phyloP scores from a whole-genome alignment of 1,140 invertebrate genomes.

The Leptinotarsa texana region DNA sequence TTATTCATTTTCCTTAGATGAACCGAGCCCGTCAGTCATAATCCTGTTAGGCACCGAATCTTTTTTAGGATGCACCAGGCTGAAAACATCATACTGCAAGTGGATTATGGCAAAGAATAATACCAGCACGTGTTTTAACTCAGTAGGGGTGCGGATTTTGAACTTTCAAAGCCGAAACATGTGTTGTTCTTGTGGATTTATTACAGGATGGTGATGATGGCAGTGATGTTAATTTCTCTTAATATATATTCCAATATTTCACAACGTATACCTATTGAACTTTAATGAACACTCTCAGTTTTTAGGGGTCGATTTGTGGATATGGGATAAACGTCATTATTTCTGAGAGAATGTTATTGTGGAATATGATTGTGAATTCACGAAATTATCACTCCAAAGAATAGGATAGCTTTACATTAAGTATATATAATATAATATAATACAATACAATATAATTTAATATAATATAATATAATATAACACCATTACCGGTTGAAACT shows the following conservation, averaged over 20 bases:
- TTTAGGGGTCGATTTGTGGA: neutral
- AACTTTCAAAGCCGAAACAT: slow-evolving; percentile 23
- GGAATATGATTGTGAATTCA: neutral
- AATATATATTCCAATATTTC: neutral
- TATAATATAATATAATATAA: too few relatives aligned
- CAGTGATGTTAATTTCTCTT: neutral
- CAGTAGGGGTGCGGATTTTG: slow-evolving; percentile 19
- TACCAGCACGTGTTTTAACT: slow-evolving; percentile 21
- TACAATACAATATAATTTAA: too few relatives aligned
- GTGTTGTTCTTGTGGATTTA: slow-evolving; percentile 14
- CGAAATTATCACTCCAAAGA: too few relatives aligned
- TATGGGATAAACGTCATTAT: too few relatives aligned
- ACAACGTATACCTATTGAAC: neutral
- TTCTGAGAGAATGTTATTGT: too few relatives aligned
- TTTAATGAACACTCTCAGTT: neutral
- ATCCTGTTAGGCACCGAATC: neutral
- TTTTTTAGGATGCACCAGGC: slow-evolving; percentile 6
- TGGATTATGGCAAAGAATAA: slow-evolving; percentile 22
- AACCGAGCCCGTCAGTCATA: neutral
- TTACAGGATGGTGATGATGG: slow-evolving; percentile 1
- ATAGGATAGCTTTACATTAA: too few relatives aligned
- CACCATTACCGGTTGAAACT: too few relatives aligned
- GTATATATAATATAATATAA: too few relatives aligned
- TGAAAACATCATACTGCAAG: slow-evolving; percentile 23
- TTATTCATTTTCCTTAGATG: neutral